Base-by-base conservation (phyloP, 1,140 invertebrate genomes). In the Hycleus phaleratus region DNA sequence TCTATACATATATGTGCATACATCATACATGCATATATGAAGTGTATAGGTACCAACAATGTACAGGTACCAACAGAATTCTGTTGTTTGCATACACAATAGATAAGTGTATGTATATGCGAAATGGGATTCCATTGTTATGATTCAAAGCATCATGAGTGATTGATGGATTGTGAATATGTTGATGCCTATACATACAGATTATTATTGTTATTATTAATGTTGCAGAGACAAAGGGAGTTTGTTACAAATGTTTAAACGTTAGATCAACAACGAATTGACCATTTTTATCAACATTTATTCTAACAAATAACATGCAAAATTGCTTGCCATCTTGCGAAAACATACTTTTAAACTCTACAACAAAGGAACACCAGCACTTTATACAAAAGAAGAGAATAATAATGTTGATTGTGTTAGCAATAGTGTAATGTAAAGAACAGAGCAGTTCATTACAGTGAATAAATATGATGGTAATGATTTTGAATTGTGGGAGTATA, bases 121-220 rank as follows among this genome's bases (percentile, higher is more conserved):
- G 53, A 56, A 56, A 56, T 56, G 53, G 53, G 53, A 56, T 56
- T 56, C 38, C 46, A 47, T 56, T 56, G 53, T 56, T 56, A 56
- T 56, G 53, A 56, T 56, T 48, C 45, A 56, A 56, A 47, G 53
- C 53, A 56, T 56, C 53, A 39, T 11, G 40, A 10, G 45, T 56
- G 53, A 56, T 56, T 56, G 53, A 56, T 56, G 39, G 53, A 32
- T 46, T 12, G 51, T 45, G 42, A 11, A 49, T 38, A 38, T n/a
- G 9, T 26, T 38, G 26, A 38, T 49, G n/a, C 26, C n/a, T 26
- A 18, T n/a, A 38, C 1, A 38, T 49, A 25, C 24, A 26, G 42
- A 46, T 53, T 45, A 43, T 44, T 39, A 52, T 43, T 43, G 25
- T 10, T 43, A 52, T 39, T 12, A 26, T 24, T n/a, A 26, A n/a